Conservation (phyloP, 2,113 vertebrate species). For the Melanerpes aurifrons region DNA sequence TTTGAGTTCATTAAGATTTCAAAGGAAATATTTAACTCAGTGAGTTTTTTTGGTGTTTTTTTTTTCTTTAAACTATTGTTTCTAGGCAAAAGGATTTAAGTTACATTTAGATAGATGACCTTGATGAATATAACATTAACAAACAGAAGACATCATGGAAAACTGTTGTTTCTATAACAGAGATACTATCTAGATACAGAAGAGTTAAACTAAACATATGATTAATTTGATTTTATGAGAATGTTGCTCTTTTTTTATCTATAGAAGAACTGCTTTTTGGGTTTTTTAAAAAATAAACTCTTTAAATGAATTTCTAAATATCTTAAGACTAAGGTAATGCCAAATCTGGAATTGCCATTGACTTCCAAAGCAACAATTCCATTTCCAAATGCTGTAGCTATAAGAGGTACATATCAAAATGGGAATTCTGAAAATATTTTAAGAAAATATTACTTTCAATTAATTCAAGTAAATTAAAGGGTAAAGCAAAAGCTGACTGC, state of each 20-base stretch:
- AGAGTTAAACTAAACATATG: not conserved
- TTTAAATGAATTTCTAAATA: not conserved
- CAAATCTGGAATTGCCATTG: not conserved
- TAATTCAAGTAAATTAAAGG: not conserved
- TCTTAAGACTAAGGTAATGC: not conserved
- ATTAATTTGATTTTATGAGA: not conserved
- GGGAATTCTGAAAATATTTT: not conserved
- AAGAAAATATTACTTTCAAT: not conserved
- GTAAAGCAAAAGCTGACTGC: not conserved
- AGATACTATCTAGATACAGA: not conserved
- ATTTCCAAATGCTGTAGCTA: not conserved
- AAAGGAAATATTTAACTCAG: not conserved
- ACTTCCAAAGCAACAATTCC: not conserved
- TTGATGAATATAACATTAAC: not conserved
- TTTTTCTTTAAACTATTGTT: not conserved
- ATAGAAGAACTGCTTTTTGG: not conserved
- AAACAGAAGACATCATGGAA: not conserved
- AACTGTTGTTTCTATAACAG: not conserved
- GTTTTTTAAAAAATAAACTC: not conserved
- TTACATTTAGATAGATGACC: not conserved
- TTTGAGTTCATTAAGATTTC: not conserved
- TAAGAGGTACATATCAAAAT: not conserved
- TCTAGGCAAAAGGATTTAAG: not conserved
- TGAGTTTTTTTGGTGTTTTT: not conserved
- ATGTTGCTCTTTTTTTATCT: not conserved